Evolutionary conservation across 2,797 vertebrate species (phyloP), one percentile per base, ranked within the genome.

Genomic region (Sebastes taczanowskii): DNA sequence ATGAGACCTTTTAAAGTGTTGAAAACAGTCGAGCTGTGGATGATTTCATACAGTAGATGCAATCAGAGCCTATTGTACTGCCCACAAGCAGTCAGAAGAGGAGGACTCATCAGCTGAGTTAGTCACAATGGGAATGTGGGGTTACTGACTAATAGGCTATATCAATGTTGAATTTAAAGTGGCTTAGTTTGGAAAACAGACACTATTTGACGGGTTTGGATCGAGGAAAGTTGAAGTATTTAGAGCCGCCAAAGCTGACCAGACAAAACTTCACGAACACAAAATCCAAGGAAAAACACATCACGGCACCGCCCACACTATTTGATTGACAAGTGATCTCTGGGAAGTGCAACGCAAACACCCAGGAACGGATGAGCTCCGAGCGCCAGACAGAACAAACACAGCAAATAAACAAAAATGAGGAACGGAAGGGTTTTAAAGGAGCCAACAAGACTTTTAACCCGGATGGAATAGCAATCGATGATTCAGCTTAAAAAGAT

Each of bases 61-160:
- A 92, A 86, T 91, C 85, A 84, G 70, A 77, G 68, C 73, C 74
- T 58, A 83, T 87, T 89, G 88, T 87, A 72, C 84, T 80, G 86
- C 89, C 86, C 88, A 90, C 84, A 76, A 77, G 73, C 85, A 64
- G 70, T 73, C 73, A 88, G 77, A 73, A 68, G 83, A 89, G 82
- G 78, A 90, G 82, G 76, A 90, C 84, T 88, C 83, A 84, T 87
- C 71, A 76, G 70, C 34, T 30, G 42, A 83, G 81, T 86, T 88
- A 82, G 84, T 89, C 88, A 85, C 78, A 83, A 53, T 75, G 65
- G 71, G 46, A 72, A 61, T 67, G 81, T 80, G 75, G 63, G 60
- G 23, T 64, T 76, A 70, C 82, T 80, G 84, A 89, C 78, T 80
- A 86, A 89, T 81, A n/a, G 42, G 38, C 52, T 61, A 49, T 76